Evolutionary conservation across 2,797 vertebrate species (phyloP), one percentile per base, ranked within the genome.

Genomic region (Syngnathus rostellatus): DNA sequence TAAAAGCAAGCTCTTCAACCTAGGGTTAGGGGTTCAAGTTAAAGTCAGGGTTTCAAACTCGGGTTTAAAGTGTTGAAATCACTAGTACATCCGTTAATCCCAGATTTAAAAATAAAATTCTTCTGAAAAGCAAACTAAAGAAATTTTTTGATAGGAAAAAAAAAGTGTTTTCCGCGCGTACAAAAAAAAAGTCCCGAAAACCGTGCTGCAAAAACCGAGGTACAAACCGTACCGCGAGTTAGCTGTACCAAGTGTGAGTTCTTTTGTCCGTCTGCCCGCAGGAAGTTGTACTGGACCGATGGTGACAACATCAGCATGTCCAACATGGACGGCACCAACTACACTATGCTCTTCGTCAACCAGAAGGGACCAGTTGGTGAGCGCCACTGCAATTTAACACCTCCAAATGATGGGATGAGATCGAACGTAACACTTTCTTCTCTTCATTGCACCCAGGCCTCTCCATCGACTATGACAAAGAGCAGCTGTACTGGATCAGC

Each of bases 281-380:
- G 97, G 71, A 98, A 98, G 74, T 90, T 99, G 6, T 99, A 96
- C 86, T 99, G 97, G 97, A 98, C 94, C 0, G 97, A 98, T 0
- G 95, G 97, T 2, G 95, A 99, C 86, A 97, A 92, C 83, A 94
- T 98, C 90, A 98, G 93, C 59, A 90, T 96, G 75, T 93, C 96
- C 84, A 98, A 98, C 87, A 97, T 94, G 84, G 97, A 99, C 0
- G 97, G 97, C 79, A 93, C 87, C 86, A 95, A 96, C 82, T 91
- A 73, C 53, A 94, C 89, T 0, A 73, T 94, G 43, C 92, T 99
- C 70, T 97, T 96, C 81, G 88, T 83, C 46, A 90, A 90, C 85
- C 95, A 99, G 90, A 98, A 92, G 69, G 92, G 89, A 48, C 96
- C 97, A 0, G 92, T 97, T 5, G 97, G 97, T 98, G 87, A 2